A percentile compares a stretch with the other conserved stretches of the same genome.
phyloP scores from a whole-genome alignment of 2,888 invertebrate species.

The Acanthosepion pharaonis region DNA sequence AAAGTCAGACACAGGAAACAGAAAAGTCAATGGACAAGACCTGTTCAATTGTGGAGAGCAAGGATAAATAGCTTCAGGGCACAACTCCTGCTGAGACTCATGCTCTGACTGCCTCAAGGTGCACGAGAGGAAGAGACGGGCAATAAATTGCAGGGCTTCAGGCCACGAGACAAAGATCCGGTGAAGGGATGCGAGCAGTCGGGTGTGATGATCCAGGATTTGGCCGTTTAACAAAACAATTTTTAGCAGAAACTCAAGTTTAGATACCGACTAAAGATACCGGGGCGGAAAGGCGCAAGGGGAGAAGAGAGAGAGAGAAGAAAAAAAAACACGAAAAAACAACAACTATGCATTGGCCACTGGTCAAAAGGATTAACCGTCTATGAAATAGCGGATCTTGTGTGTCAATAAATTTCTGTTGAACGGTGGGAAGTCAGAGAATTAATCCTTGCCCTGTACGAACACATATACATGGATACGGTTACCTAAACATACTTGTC shows the following conservation, averaged over 20 bases:
- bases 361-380: too few relatives aligned
- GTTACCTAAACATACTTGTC: too few relatives aligned
- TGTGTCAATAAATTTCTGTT: too few relatives aligned
- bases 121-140: neutral
- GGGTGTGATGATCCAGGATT: constrained; percentile 33
- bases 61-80: constrained; percentile 7
- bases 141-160: neutral
- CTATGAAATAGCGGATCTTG: too few relatives aligned
- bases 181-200: neutral
- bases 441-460: too few relatives aligned
- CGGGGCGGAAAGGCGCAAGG: too few relatives aligned
- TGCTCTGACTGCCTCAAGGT: neutral
- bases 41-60: constrained; percentile 33
- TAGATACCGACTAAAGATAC: too few relatives aligned
- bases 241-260: too few relatives aligned
- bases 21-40: neutral
- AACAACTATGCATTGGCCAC: too few relatives aligned
- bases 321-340: too few relatives aligned
- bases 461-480: neutral
- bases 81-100: neutral
- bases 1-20: constrained; percentile 5
- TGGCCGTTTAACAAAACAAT: neutral
- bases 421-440: too few relatives aligned
- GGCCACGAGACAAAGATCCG: constrained; percentile 8
- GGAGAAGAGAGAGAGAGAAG: too few relatives aligned